Conservation (phyloP, 2,888 invertebrate genomes). For the Drosophila lacicola region DNA sequence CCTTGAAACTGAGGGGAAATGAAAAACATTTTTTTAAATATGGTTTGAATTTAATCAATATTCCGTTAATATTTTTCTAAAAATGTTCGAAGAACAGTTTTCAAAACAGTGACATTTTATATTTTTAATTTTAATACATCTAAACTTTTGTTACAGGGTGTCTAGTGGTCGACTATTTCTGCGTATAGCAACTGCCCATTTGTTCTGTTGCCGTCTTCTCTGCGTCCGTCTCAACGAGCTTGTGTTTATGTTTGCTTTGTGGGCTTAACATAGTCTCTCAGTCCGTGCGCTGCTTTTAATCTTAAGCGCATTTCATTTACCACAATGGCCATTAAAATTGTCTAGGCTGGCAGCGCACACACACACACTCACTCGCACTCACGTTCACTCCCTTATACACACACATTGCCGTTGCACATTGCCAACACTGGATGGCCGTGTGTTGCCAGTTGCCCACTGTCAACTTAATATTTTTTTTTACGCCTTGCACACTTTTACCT, state of each 20-base stretch:
- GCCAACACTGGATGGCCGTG: conserved; percentile 19
- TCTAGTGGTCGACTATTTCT: neutral
- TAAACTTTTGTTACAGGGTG: neutral
- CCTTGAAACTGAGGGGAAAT: too few species aligned
- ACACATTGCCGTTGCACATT: conserved; percentile 11
- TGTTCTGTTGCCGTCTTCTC: conserved; percentile 11
- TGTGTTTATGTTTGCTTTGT: conserved; percentile 74
- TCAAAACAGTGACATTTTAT: too few species aligned
- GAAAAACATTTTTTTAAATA: too few species aligned
- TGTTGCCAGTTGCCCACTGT: conserved; percentile 39
- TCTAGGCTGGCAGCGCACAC: conserved; percentile 46
- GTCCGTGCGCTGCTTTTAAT: conserved; percentile 64
- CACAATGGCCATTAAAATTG: conserved; percentile 73
- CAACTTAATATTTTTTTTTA: conserved; percentile 41
- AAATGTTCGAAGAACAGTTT: too few species aligned
- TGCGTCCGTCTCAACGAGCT: conserved; percentile 33
- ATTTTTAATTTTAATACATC: too few species aligned
- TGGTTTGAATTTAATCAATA: too few species aligned
- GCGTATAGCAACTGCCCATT: conserved; percentile 1
- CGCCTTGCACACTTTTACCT: conserved; percentile 43
- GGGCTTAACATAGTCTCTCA: conserved; percentile 66
- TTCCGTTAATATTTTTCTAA: too few species aligned
- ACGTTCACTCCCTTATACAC: conserved; percentile 1
- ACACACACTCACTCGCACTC: conserved; percentile 8
- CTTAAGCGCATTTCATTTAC: conserved; percentile 80